These are phyloP conservation scores for Anastrepha ludens DNA, from an alignment of 1,140 invertebrate species.

Conservation along the genomic window DNA sequence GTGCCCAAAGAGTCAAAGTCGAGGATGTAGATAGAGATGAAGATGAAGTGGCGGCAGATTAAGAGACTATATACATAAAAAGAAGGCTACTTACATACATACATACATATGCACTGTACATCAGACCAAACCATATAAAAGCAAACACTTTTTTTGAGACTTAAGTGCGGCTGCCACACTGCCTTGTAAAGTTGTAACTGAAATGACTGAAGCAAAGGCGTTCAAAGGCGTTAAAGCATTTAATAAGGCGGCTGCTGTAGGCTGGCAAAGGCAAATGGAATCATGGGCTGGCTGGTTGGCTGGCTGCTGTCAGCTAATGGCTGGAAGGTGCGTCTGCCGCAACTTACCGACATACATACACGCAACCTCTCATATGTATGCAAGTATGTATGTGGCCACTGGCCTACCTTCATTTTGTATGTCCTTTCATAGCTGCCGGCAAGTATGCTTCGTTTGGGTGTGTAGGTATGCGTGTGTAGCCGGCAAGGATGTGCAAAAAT, in stretches of 20 bases:
- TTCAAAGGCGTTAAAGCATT: slow-evolving; percentile 15
- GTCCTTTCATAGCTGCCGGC: neutral
- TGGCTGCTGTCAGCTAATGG: slow-evolving; percentile 16
- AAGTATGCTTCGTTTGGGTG: neutral
- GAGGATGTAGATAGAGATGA: neutral
- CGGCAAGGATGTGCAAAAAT: neutral
- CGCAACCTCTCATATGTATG: no score
- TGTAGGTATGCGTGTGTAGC: neutral
- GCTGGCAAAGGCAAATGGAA: neutral
- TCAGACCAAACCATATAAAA: neutral
- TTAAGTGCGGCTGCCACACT: no score
- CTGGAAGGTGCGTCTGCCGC: slow-evolving; percentile 8
- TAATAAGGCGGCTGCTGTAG: neutral
- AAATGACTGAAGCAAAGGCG: neutral
- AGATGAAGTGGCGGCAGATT: no score
- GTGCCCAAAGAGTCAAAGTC: neutral
- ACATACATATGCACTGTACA: neutral
- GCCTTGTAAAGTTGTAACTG: no score
- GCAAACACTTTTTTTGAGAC: neutral
- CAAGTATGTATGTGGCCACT: no score
- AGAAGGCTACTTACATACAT: no score
- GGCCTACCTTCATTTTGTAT: no score
- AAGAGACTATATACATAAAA: no score
- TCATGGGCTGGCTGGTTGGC: neutral
- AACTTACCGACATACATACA: neutral